Evolutionary conservation across 2,888 invertebrate species (phyloP).

Genomic region (Onchidella celtica): DNA sequence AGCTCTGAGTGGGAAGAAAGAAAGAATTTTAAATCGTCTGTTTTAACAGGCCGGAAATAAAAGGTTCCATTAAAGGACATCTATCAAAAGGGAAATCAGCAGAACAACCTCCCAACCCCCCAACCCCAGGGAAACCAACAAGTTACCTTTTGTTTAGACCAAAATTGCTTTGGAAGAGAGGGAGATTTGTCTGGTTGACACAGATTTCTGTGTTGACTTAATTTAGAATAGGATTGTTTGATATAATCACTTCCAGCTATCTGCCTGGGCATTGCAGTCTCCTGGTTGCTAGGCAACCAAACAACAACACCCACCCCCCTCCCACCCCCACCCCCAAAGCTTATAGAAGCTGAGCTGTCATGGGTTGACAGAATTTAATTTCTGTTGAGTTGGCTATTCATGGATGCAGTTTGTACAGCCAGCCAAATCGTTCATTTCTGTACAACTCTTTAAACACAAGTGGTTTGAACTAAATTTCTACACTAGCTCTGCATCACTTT

Average conservation of each 20-base stretch:
- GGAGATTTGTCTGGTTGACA: too few relatives aligned
- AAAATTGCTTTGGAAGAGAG: too few relatives aligned
- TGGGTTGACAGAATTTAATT: not conserved
- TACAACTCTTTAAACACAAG: too few relatives aligned
- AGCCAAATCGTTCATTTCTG: not conserved
- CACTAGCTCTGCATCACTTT: too few relatives aligned
- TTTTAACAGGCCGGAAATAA: too few relatives aligned
- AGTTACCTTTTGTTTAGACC: too few relatives aligned
- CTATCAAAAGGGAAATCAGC: not conserved
- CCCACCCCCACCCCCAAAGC: too few relatives aligned
- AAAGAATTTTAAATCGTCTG: too few relatives aligned
- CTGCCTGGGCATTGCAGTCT: not conserved
- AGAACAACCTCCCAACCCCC: not conserved
- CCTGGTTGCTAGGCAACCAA: not conserved
- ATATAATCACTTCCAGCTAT: not conserved
- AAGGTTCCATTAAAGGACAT: too few relatives aligned
- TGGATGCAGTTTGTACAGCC: not conserved
- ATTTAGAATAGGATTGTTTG: not conserved
- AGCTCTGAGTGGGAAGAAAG: not conserved
- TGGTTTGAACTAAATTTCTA: too few relatives aligned
- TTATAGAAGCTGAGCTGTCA: not conserved
- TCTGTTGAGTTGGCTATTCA: not conserved
- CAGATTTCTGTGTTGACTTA: not conserved
- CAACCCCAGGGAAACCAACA: too few relatives aligned
- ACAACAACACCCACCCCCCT: not conserved